Conservation (phyloP, 37 sponge, comb jelly and placozoan genomes). For the Halisarca cf. caerulea region DNA sequence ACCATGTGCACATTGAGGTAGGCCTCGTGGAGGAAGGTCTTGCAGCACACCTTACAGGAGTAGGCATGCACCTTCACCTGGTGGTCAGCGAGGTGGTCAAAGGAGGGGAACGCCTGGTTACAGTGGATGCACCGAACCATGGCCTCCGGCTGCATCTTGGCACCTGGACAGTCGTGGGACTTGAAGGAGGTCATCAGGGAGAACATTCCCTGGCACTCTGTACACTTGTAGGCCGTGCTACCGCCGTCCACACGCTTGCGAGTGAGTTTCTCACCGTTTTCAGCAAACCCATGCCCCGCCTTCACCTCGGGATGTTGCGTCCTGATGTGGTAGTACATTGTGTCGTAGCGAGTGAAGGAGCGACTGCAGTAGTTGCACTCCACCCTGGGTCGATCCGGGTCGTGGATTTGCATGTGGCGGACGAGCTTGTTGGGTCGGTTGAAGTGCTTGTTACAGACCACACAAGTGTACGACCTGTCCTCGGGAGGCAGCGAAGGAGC, state of each 20-base stretch:
- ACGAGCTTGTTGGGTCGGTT: conserved; percentile 24
- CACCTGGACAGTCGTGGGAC: conserved; percentile 15
- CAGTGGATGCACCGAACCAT: conserved; percentile 28
- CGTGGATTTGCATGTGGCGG: conserved; percentile 30
- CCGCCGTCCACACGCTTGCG: conserved; percentile 20
- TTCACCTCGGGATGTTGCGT: conserved; percentile 10
- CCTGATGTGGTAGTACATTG: conserved; percentile 25
- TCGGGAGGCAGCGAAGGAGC: not conserved
- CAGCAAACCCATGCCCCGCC: not conserved
- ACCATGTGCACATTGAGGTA: conserved; percentile 67
- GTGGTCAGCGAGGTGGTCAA: conserved; percentile 42
- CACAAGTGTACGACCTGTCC: conserved; percentile 48
- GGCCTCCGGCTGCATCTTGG: not conserved
- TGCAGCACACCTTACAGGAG: conserved; percentile 64
- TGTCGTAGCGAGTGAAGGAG: conserved; percentile 27
- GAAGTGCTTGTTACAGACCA: conserved; percentile 45
- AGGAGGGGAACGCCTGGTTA: conserved; percentile 22
- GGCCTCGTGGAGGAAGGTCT: conserved; percentile 62
- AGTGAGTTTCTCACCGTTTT: not conserved
- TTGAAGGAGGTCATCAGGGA: conserved; percentile 1
- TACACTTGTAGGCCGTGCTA: conserved; percentile 18
- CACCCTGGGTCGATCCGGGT: conserved; percentile 17
- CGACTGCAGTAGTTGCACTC: conserved; percentile 24
- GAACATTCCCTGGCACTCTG: not conserved
- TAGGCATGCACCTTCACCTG: conserved; percentile 41